Evolutionary conservation across 2,888 invertebrate species (phyloP).

Genomic region (Villa cingulata): DNA sequence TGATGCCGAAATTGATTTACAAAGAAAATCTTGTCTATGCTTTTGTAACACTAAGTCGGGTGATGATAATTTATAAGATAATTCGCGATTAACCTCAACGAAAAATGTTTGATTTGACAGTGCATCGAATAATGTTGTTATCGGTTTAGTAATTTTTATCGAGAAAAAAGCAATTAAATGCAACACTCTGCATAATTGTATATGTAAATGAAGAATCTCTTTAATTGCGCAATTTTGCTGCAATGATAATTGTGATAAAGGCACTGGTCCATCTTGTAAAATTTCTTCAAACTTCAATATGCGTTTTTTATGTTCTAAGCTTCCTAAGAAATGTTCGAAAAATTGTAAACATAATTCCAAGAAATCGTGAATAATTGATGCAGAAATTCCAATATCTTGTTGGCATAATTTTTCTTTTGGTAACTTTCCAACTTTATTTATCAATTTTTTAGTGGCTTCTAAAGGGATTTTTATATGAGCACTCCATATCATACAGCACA

Average conservation of each 20-base stretch:
- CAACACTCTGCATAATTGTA: conserved; percentile 61
- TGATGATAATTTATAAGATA: conserved; percentile 45
- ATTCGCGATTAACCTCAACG: conserved; percentile 35
- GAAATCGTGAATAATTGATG: conserved; percentile 46
- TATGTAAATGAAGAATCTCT: conserved; percentile 64
- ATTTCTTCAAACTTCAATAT: conserved; percentile 31
- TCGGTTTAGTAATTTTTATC: conserved; percentile 56
- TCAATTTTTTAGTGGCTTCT: conserved; percentile 59
- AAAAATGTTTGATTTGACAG: conserved; percentile 44
- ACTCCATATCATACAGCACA: conserved; percentile 78
- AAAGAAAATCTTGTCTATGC: conserved; percentile 57
- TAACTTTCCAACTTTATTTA: conserved; percentile 68
- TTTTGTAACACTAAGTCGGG: conserved; percentile 55
- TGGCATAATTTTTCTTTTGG: conserved; percentile 73
- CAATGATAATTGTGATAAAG: conserved; percentile 57
- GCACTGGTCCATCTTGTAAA: conserved; percentile 35
- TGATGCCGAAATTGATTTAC: conserved; percentile 56
- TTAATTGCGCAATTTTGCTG: conserved; percentile 61
- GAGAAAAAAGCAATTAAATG: conserved; percentile 68
- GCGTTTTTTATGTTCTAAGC: conserved; percentile 26
- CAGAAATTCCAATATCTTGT: conserved; percentile 60
- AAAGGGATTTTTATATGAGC: conserved; percentile 72
- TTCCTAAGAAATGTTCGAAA: conserved; percentile 25
- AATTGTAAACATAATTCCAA: conserved; percentile 43
- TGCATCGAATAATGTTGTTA: conserved; percentile 64